Evolutionary conservation across 2,113 vertebrate species (phyloP).

Genomic region (Caranx melampygus): DNA sequence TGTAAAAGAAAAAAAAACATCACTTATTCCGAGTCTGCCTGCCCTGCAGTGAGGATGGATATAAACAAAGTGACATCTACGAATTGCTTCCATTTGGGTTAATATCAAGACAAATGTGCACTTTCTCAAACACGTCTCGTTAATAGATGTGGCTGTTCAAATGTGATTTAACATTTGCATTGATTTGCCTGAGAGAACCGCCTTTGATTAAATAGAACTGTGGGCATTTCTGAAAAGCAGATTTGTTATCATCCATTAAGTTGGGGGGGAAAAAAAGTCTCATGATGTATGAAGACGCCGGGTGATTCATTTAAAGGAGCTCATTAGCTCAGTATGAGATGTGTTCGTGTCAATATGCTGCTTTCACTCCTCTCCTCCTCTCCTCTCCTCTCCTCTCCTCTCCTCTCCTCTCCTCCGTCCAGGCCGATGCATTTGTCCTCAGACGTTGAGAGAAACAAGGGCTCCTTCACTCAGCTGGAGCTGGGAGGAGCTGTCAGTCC

Average conservation of each 20-base stretch:
- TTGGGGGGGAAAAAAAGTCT: conserved; percentile 30
- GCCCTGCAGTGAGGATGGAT: conserved; percentile 36
- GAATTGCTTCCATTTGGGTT: conserved; percentile 51
- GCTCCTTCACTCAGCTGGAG: conserved; percentile 68
- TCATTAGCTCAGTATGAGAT: conserved; percentile 60
- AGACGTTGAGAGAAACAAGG: conserved; percentile 67
- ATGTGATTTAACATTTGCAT: conserved; percentile 62
- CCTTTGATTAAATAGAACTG: conserved; percentile 65
- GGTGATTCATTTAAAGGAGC: conserved; percentile 65
- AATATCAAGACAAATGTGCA: conserved; percentile 62
- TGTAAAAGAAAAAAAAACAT: conserved; percentile 15
- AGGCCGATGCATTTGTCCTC: conserved; percentile 46
- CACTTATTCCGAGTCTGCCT: conserved; percentile 8
- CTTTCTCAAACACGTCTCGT: conserved; percentile 20
- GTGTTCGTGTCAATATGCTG: conserved; percentile 55
- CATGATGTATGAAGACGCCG: conserved; percentile 60
- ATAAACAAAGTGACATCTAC: conserved; percentile 54
- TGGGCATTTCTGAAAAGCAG: conserved; percentile 56
- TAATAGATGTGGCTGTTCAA: conserved; percentile 64
- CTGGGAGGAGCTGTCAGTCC: conserved; percentile 78
- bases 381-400: background rate
- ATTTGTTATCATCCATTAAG: conserved; percentile 66
- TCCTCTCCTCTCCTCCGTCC: background rate
- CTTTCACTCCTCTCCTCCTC: conserved; percentile 12
- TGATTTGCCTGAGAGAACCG: conserved; percentile 57